These are phyloP conservation scores for Drosophila erecta DNA, from an alignment of 1,140 invertebrate genomes.

Conservation along the genomic window DNA sequence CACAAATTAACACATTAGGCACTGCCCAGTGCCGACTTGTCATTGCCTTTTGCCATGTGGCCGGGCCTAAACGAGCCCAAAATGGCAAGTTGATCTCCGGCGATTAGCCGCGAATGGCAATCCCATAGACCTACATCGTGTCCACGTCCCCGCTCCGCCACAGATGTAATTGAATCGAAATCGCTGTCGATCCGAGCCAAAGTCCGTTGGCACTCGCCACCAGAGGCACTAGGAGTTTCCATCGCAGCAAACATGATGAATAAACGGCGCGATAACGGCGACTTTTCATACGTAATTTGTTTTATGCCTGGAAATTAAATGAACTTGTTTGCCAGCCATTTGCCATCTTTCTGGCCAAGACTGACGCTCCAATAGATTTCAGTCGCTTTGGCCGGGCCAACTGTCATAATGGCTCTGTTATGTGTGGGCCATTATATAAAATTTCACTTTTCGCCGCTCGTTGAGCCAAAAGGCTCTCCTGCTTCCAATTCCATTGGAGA, in stretches of 20 bases:
- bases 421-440: constrained; percentile 73
- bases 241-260: constrained; percentile 48
- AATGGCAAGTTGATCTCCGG: constrained; percentile 68
- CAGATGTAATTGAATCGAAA: constrained; percentile 66
- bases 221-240: constrained; percentile 14
- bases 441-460: constrained; percentile 67
- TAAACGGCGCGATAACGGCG: constrained; percentile 74
- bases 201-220: constrained; percentile 49
- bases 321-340: constrained; percentile 70
- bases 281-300: constrained; percentile 77
- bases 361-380: constrained; percentile 63
- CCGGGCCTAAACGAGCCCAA: constrained; percentile 55
- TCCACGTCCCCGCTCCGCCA: constrained; percentile 43
- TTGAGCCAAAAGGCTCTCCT: constrained; percentile 52
- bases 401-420: constrained; percentile 78
- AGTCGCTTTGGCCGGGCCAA: constrained; percentile 66
- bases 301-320: constrained; percentile 81
- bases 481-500: constrained; percentile 7
- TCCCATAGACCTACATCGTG: constrained; percentile 66
- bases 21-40: constrained; percentile 39
- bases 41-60: constrained; percentile 50
- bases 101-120: constrained; percentile 70
- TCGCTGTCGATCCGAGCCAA: constrained; percentile 50
- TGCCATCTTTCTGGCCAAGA: constrained; percentile 38
- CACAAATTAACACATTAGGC: constrained; percentile 68